Base-by-base conservation (phyloP, 2,888 invertebrate species). In the Hypercompe scribonia region DNA sequence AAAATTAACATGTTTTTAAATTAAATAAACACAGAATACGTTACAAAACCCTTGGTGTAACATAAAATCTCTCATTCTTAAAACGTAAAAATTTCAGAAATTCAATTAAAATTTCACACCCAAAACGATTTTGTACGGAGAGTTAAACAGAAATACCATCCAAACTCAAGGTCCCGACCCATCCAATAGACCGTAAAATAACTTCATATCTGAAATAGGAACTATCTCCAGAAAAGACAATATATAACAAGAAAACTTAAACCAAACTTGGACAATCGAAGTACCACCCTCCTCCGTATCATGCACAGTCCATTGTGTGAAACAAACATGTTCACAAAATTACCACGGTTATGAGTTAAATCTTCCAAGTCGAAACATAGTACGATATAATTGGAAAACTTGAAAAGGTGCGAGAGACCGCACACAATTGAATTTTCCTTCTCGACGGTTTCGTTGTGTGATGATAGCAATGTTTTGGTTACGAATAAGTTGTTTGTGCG, bases 321-420 rank as follows among this genome's bases (percentile, higher is more conserved):
- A 87, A 84, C 88, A 79, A 92, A 93, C 90, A 90, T 92, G 91
- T 85, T 86, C 72, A 68, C 78, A 80, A 80, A 85, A 90, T 92
- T 92, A 91, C 91, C 90, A 85, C 77, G 73, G 79, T 86, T 87
- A 85, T 91, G 89, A 91, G 88, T 90, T 90, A 88, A 90, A 90
- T 91, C 87, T 90, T 87, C 86, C 86, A 84, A 82, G 81, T 83
- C 77, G 85, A 89, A 79, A 89, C 89, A 88, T 89, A 87, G 87
- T 90, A 86, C 87, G 87, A 85, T 83, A 87, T 92, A 93, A 93
- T 93, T 93, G 91, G 92, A 90, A 91, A 91, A 93, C 91, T 93
- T 92, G 88, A 91, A 92, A 91, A 92, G 92, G 91, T 92, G 90
- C 84, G 74, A 84, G 81, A 81, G 83, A 85, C 85, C 84, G 86